Evolutionary conservation across 2,113 vertebrate genomes (phyloP), one percentile per base, ranked within the genome.

Genomic region (Euleptes europaea): DNA sequence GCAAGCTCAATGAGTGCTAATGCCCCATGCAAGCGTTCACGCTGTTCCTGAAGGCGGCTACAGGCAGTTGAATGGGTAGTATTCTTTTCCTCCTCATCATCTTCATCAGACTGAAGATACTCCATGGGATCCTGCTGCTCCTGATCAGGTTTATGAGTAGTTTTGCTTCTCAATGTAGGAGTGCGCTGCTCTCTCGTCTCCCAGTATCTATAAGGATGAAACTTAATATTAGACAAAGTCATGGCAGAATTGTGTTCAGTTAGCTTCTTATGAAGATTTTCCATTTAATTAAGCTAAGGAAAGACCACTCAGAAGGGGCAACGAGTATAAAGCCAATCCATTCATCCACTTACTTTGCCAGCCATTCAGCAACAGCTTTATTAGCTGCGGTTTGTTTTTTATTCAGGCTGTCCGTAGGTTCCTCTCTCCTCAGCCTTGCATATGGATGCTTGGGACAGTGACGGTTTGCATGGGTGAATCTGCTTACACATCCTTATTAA

Each of bases 51-150:
- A 23, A 99, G 97, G 38, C 97, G 95, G 6, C 96, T 96, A 80
- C 93, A 91, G n/a, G 98, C 97, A 1, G 97, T 96, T 26, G 97
- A 96, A 28, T 95, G 96, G 10, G 91, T 35, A 0, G 57, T 40
- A 5, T 94, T 97, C 31, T 97, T 97, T 54, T 98, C 97, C 1
- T 97, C 97, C 0, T 97, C 97, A 17, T 97, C 96, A 3, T 97
- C 97, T 88, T 98, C 98, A 1, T 99, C 98, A 0, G 98, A 99
- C 42, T 97, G 98, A 40, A 98, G 94, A 75, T 97, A 99, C 67
- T 98, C 98, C 96, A 99, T 96, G 0, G 99, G 98, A 88, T 99
- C 99, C 91, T 98, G 98, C 95, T 99, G 99, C 76, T 99, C 99
- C 91, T 99, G 99, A 83, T 99, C 98, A 0, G 91, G 94, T 89